A percentile compares a stretch with the other conserved stretches of the same genome.
Evolutionary conservation across 1,140 invertebrate genomes (phyloP).

Genomic region (Zaprionus kolodkinae): DNA sequence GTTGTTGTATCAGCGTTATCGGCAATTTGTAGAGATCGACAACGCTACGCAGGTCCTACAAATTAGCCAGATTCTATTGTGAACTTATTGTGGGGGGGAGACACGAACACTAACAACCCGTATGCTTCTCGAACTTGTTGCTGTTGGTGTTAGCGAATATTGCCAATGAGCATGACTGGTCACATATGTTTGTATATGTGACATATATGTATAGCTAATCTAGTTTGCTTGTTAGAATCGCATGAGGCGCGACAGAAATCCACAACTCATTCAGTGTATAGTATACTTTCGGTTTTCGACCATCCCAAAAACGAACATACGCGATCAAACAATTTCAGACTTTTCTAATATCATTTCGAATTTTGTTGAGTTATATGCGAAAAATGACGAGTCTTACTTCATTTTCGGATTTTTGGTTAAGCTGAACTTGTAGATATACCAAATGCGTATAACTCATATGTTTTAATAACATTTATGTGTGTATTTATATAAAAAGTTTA

Average conservation of each 20-base stretch:
- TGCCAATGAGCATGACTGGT: constrained; percentile 36
- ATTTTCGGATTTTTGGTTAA: no score
- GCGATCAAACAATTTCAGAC: background rate
- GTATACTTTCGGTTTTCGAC: constrained; percentile 1
- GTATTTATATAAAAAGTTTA: background rate
- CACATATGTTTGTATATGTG: constrained; percentile 15
- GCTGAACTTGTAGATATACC: no score
- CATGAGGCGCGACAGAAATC: constrained; percentile 14
- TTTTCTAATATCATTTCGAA: background rate
- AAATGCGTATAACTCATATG: no score
- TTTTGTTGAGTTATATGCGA: background rate
- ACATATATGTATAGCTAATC: constrained; percentile 9
- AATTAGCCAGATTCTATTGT: constrained; percentile 19
- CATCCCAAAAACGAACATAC: background rate
- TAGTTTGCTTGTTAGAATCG: constrained; percentile 24
- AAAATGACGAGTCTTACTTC: background rate
- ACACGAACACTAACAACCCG: constrained; percentile 8
- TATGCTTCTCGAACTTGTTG: constrained; percentile 1
- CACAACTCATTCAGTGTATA: constrained; percentile 22
- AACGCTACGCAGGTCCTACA: constrained; percentile 18
- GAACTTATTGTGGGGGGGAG: constrained; percentile 4
- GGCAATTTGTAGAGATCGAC: background rate
- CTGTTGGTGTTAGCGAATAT: constrained; percentile 17
- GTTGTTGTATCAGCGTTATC: constrained; percentile 19
- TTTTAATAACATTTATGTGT: background rate